A percentile compares a stretch with the other conserved stretches of the same genome.
These are phyloP conservation scores for Maconellicoccus hirsutus DNA, from an alignment of 1,140 invertebrate species.

Conservation along the genomic window DNA sequence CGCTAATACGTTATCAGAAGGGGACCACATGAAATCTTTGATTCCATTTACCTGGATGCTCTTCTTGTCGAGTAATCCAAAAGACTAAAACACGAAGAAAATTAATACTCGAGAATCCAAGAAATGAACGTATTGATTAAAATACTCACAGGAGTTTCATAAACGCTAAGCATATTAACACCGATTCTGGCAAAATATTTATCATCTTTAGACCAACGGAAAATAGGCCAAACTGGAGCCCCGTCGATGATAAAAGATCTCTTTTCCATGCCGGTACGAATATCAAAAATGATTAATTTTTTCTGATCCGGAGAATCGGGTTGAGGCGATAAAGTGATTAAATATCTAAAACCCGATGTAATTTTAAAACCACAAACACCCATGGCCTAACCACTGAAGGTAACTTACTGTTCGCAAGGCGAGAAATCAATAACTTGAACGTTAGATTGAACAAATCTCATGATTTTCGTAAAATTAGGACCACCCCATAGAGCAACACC, in stretches of 20 bases:
- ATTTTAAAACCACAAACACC: slow-evolving; percentile 1
- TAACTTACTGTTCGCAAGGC: slow-evolving; percentile 75
- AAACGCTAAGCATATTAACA: slow-evolving; percentile 75
- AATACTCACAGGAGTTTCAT: slow-evolving; percentile 72
- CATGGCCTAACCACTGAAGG: background rate
- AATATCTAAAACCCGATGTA: slow-evolving; percentile 44
- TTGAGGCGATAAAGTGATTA: slow-evolving; percentile 81
- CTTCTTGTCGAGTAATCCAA: slow-evolving; percentile 85
- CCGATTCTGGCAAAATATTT: slow-evolving; percentile 89
- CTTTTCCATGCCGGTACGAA: slow-evolving; percentile 81
- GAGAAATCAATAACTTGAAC: slow-evolving; percentile 97
- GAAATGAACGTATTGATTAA: background rate
- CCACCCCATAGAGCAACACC: slow-evolving; percentile 97
- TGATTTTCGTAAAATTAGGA: slow-evolving; percentile 80
- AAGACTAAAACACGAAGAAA: slow-evolving; percentile 49
- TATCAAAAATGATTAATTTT: slow-evolving; percentile 86
- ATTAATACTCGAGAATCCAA: no score
- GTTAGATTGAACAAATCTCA: slow-evolving; percentile 77
- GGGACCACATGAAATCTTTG: slow-evolving; percentile 94
- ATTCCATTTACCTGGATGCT: slow-evolving; percentile 86
- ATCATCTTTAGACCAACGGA: slow-evolving; percentile 96
- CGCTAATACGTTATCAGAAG: slow-evolving; percentile 88
- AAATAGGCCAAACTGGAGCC: slow-evolving; percentile 74
- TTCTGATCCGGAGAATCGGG: slow-evolving; percentile 47
- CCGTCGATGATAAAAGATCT: slow-evolving; percentile 72